Percentiles rank a stretch among this genome's conserved stretches.
phyloP scores from a whole-genome alignment of 1,140 invertebrate genomes.

The Drosophila aff. region DNA sequence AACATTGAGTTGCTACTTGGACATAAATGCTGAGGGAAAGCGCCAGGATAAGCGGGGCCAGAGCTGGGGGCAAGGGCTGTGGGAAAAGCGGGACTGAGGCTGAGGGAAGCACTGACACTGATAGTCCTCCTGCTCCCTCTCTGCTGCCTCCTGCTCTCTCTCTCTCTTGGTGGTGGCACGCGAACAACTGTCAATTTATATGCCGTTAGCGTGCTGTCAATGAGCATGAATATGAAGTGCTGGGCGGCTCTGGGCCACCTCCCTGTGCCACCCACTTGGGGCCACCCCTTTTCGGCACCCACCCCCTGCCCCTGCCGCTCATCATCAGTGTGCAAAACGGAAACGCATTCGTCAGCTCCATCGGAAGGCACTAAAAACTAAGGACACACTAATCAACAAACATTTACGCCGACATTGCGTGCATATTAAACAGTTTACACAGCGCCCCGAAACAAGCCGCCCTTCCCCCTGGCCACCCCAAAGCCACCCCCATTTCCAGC shows the following conservation, averaged over 20 bases:
- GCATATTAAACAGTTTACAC: conserved; percentile 74
- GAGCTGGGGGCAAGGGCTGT: background rate
- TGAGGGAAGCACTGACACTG: conserved; percentile 6
- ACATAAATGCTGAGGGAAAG: conserved; percentile 39
- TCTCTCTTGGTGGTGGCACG: conserved; percentile 38
- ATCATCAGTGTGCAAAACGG: conserved; percentile 41
- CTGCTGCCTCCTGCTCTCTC: background rate
- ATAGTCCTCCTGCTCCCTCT: background rate
- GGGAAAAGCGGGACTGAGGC: background rate
- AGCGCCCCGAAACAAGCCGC: background rate
- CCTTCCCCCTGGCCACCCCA: background rate
- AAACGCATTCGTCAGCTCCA: conserved; percentile 71
- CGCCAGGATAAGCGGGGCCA: conserved; percentile 8
- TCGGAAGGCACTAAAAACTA: conserved; percentile 79
- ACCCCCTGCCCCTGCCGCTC: background rate
- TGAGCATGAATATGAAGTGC: conserved; percentile 78
- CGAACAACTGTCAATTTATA: conserved; percentile 79
- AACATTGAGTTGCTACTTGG: conserved; percentile 34
- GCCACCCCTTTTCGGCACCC: conserved; percentile 3
- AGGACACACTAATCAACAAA: conserved; percentile 83
- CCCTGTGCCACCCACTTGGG: background rate
- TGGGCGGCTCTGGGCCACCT: conserved; percentile 21
- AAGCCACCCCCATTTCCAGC: background rate
- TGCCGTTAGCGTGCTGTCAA: conserved; percentile 83
- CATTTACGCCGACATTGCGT: conserved; percentile 83